phyloP scores from a whole-genome alignment of 2,797 vertebrate species.

The Mastacembelus armatus region DNA sequence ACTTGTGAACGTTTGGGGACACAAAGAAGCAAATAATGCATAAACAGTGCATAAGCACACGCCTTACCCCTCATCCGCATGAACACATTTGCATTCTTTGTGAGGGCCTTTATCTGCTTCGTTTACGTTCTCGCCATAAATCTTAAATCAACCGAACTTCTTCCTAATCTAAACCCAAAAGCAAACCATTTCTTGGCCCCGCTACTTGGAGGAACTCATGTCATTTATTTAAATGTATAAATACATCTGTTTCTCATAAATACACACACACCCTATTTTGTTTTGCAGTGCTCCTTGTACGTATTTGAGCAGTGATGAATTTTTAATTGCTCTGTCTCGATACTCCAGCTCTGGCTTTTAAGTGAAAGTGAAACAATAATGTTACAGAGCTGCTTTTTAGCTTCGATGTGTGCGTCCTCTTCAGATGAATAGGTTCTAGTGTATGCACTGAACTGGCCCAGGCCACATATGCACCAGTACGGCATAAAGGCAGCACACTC shows the following conservation, averaged over 20 bases:
- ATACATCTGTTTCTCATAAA: background rate
- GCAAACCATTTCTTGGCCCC: background rate
- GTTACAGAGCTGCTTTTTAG: too few relatives aligned
- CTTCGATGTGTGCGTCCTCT: too few relatives aligned
- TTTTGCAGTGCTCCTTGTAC: background rate
- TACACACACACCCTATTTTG: background rate
- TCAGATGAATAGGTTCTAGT: too few relatives aligned
- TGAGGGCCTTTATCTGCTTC: background rate
- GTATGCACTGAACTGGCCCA: too few relatives aligned
- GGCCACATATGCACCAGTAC: too few relatives aligned
- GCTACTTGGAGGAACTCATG: background rate
- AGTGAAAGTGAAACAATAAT: background rate
- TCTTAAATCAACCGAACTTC: background rate
- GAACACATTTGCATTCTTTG: background rate
- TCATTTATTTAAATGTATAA: background rate
- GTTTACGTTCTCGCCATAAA: background rate
- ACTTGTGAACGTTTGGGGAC: conserved; percentile 28
- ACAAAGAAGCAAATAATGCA: conserved; percentile 13
- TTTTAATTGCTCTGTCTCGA: background rate
- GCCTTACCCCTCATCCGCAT: background rate
- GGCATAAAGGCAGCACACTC: too few relatives aligned
- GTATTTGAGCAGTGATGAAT: background rate
- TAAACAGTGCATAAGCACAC: background rate
- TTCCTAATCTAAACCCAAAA: background rate
- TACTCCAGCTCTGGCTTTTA: background rate